Percentiles rank a stretch among this genome's conserved stretches.
Conservation (phyloP, 2,113 vertebrate species). For the Chloroceryle aenea region DNA sequence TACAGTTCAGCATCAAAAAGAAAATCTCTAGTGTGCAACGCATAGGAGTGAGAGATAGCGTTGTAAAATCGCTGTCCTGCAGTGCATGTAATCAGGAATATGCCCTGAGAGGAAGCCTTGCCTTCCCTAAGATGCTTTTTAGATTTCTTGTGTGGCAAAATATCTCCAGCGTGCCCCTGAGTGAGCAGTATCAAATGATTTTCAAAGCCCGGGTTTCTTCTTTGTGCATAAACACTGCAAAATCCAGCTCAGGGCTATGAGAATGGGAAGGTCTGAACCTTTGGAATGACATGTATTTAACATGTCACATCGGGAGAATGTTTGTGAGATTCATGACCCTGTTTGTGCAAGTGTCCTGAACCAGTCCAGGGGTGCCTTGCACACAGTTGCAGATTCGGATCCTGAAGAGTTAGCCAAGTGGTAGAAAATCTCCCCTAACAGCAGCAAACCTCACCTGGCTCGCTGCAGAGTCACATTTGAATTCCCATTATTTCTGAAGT, state of each 20-base stretch:
- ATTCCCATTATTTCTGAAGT: background rate
- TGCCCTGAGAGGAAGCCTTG: background rate
- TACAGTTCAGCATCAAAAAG: background rate
- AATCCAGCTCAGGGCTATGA: background rate
- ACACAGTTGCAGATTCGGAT: no score
- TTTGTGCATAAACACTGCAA: background rate
- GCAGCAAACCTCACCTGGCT: background rate
- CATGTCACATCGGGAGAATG: background rate
- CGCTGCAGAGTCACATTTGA: background rate
- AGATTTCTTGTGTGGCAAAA: background rate
- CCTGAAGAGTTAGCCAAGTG: background rate
- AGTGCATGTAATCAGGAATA: background rate
- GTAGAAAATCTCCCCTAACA: background rate
- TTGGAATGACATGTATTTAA: background rate
- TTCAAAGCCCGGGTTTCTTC: background rate
- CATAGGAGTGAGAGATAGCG: background rate
- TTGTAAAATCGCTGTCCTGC: background rate
- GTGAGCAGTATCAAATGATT: background rate
- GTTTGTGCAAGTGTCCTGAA: background rate
- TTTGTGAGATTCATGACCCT: background rate
- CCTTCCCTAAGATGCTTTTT: conserved; percentile 7
- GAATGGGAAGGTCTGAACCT: background rate
- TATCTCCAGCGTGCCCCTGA: background rate
- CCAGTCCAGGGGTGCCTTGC: background rate
- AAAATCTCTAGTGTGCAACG: background rate